phyloP scores from a whole-genome alignment of 2,888 invertebrate species.

The Dendrolimus houi region DNA sequence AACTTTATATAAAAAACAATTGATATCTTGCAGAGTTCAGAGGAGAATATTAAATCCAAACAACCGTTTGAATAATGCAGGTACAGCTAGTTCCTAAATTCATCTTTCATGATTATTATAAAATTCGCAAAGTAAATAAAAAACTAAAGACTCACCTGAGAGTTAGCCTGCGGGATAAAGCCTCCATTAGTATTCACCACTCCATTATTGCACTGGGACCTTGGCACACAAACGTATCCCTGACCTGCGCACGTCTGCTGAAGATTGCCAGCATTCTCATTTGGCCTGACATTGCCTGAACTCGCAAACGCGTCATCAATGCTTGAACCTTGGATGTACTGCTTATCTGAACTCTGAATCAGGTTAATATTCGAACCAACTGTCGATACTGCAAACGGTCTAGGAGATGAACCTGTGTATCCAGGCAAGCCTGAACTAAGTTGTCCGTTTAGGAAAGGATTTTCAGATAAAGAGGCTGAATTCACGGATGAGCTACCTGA shows the following conservation, averaged over 20 bases:
- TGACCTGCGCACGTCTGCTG: constrained; percentile 75
- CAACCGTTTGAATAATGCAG: too few relatives aligned
- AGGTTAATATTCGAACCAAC: constrained; percentile 49
- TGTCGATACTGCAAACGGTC: constrained; percentile 44
- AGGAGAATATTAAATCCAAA: too few relatives aligned
- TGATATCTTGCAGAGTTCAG: too few relatives aligned
- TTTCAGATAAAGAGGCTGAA: constrained; percentile 37
- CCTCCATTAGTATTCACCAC: constrained; percentile 69
- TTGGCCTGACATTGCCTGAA: constrained; percentile 45
- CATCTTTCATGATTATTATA: too few relatives aligned
- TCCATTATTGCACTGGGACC: constrained; percentile 78
- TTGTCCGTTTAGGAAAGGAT: constrained; percentile 45
- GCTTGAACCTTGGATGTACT: constrained; percentile 44
- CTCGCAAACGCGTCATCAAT: constrained; percentile 51
- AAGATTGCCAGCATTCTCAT: constrained; percentile 43
- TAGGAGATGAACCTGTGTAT: constrained; percentile 54
- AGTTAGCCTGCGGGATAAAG: constrained; percentile 62
- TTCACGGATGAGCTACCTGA: constrained; percentile 28
- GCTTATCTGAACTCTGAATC: constrained; percentile 49
- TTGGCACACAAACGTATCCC: constrained; percentile 78
- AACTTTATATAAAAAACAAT: too few relatives aligned
- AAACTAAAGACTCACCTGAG: constrained; percentile 65
- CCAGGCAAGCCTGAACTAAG: constrained; percentile 25
- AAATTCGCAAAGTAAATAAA: neutral
- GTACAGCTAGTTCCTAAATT: too few relatives aligned